These are phyloP conservation scores for Odontamblyopus lacepedii DNA, from an alignment of 2,797 vertebrate species.

Conservation along the genomic window DNA sequence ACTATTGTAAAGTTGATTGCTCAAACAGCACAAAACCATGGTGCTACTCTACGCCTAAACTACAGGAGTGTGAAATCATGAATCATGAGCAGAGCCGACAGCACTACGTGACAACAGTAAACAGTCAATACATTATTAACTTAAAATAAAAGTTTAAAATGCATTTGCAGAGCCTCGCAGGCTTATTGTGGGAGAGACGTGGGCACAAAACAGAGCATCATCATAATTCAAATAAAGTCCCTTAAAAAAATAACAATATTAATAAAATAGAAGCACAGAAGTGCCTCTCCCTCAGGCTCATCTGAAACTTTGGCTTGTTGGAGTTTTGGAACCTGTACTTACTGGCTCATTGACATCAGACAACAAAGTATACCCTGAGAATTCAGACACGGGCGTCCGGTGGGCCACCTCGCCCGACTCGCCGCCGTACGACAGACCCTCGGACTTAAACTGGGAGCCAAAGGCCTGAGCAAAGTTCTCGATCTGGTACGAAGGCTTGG, in stretches of 20 bases:
- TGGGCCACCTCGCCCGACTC: conserved; percentile 93
- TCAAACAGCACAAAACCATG: conserved; percentile 81
- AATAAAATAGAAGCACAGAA: conserved; percentile 74
- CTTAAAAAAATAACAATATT: conserved; percentile 82
- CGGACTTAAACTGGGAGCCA: conserved; percentile 96
- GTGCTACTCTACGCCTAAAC: conserved; percentile 69
- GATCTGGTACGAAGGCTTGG: conserved; percentile 96
- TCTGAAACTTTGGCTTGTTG: conserved; percentile 99
- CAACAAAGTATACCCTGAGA: conserved; percentile 99
- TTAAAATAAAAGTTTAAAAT: conserved; percentile 59
- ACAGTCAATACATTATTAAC: conserved; percentile 64
- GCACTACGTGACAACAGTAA: conserved; percentile 75
- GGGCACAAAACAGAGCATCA: conserved; percentile 68
- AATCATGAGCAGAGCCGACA: conserved; percentile 85
- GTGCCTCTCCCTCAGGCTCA: conserved; percentile 75
- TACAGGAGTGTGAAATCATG: conserved; percentile 54
- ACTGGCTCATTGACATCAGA: conserved; percentile 96
- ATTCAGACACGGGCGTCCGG: conserved; percentile 95
- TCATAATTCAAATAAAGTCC: conserved; percentile 75
- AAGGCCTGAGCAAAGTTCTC: conserved; percentile 99
- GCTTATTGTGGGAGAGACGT: conserved; percentile 61
- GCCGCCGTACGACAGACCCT: conserved; percentile 88
- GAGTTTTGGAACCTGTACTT: conserved; percentile 95
- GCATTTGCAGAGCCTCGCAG: conserved; percentile 68
- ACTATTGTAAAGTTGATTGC: conserved; percentile 86